Conservation (phyloP, 2,888 invertebrate genomes). For the Acrobeloides nanus region DNA sequence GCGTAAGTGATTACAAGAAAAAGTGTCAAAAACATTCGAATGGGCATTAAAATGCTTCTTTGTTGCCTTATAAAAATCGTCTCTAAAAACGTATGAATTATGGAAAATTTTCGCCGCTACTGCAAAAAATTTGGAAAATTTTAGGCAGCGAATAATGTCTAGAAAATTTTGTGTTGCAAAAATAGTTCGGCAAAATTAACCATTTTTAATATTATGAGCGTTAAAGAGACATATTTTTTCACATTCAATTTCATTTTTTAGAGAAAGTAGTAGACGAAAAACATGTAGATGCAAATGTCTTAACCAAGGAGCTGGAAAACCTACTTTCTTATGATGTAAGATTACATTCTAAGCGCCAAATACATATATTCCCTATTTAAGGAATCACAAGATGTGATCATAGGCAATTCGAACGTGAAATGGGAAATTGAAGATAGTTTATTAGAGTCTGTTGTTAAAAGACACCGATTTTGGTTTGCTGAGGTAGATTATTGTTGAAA, state of each 20-base stretch:
- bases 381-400: slow-evolving; percentile 29
- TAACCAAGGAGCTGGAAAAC: slow-evolving; percentile 62
- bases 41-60: no score
- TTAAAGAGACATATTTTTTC: no score
- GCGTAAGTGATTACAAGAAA: slow-evolving; percentile 22
- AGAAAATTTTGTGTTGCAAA: neutral
- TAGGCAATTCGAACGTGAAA: slow-evolving; percentile 20
- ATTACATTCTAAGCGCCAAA: neutral
- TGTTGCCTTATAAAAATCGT: slow-evolving; percentile 7
- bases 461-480: slow-evolving; percentile 22
- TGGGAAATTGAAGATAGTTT: slow-evolving; percentile 35
- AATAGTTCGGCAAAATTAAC: neutral
- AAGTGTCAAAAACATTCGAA: no score
- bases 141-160: no score
- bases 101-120: neutral
- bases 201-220: slow-evolving; percentile 2
- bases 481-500: slow-evolving; percentile 16
- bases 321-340: slow-evolving; percentile 58
- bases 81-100: slow-evolving; percentile 6
- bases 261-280: slow-evolving; percentile 96
- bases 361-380: slow-evolving; percentile 7
- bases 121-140: neutral
- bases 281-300: slow-evolving; percentile 76
- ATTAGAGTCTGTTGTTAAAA: slow-evolving; percentile 23
- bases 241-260: slow-evolving; percentile 23